Percentiles rank a stretch among this genome's conserved stretches.
phyloP scores from a whole-genome alignment of 2,888 invertebrate species.

The Synanthedon myopaeformis region DNA sequence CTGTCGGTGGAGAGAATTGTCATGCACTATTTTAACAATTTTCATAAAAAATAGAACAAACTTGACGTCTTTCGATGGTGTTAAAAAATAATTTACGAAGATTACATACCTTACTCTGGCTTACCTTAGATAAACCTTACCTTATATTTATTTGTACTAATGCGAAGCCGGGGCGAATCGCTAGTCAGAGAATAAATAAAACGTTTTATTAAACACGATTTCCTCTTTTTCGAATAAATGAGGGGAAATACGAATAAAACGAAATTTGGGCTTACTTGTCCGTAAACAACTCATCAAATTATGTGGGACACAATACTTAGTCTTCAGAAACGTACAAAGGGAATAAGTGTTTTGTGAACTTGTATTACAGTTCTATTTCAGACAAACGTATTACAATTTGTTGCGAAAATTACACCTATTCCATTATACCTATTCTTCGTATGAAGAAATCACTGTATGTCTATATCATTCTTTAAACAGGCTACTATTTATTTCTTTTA shows the following conservation, averaged over 20 bases:
- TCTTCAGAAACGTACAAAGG: neutral
- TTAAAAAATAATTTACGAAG: too few relatives aligned
- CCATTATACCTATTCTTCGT: neutral
- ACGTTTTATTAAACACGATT: neutral
- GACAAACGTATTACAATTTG: neutral
- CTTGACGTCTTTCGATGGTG: too few relatives aligned
- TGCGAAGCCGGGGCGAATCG: too few relatives aligned
- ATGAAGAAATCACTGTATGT: neutral
- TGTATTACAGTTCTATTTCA: neutral
- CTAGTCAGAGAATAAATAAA: neutral
- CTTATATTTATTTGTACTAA: too few relatives aligned
- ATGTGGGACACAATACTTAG: neutral
- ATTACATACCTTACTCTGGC: too few relatives aligned
- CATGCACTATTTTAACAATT: too few relatives aligned
- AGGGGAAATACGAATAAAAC: neutral
- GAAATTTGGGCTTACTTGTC: neutral
- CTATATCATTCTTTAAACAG: neutral
- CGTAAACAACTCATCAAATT: neutral
- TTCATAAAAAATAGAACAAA: too few relatives aligned
- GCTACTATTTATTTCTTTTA: neutral
- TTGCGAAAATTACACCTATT: neutral
- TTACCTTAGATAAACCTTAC: too few relatives aligned
- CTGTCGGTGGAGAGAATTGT: too few relatives aligned
- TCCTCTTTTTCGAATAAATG: neutral
- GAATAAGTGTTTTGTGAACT: neutral